Base-by-base conservation (phyloP, 2,888 invertebrate genomes). In the Stegana nigrithorax region DNA sequence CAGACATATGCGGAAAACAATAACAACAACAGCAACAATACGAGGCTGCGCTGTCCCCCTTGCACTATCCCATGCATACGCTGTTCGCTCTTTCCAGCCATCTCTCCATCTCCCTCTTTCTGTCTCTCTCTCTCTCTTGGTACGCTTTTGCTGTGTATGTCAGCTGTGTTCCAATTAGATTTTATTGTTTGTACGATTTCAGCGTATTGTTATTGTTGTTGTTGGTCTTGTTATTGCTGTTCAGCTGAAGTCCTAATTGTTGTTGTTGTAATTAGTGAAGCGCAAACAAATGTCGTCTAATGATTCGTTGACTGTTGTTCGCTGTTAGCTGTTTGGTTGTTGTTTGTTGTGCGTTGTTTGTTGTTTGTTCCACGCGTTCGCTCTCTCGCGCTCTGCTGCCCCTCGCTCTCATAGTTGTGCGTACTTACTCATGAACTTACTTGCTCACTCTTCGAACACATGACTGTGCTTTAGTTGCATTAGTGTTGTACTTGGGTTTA, bases 221-320 rank as follows among this genome's bases (percentile, higher is more conserved):
- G 36, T 57, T 59, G 55, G 57, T 61, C 39, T 55, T 63, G 60
- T 51, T 53, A 27, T 45, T 58, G 39, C 60, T 59, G 26, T 64
- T 66, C 60, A 65, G 65, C 67, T 69, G 64, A 59, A 63, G 59
- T 65, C 65, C 61, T 55, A 56, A 63, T 59, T 68, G 66, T 56
- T 53, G 57, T 45, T 63, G 68, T 68, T 77, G 80, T 73, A 81
- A 74, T 77, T 81, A 80, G 80, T 80, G 79, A 74, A 78, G 80
- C 81, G 70, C 77, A 78, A 77, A 77, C 75, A 81, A 81, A 77
- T 74, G 71, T 67, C 75, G 70, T 77, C 78, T 80, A 78, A 80
- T 77, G 74, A 81, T 78, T 32, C 32, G 59, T 51, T 60, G 51
- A 36, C 23, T 51, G 47, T 12, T 51, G 19, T n/a, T n/a, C n/a